Evolutionary conservation across 2,113 vertebrate species (phyloP).

Genomic region (Rynchops niger): DNA sequence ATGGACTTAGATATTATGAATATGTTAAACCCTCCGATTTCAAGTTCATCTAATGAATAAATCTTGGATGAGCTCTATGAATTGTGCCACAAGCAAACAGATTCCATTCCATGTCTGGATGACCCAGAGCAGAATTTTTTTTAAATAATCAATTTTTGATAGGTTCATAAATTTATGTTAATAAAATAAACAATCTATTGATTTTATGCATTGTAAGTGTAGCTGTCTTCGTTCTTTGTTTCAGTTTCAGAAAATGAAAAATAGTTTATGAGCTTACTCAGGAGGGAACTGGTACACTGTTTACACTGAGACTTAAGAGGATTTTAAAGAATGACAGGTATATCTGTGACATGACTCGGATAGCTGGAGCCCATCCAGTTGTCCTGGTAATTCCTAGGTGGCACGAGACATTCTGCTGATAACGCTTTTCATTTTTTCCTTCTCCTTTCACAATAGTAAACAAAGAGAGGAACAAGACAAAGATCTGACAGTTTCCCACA

Average conservation of each 20-base stretch:
- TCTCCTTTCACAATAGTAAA: neutral
- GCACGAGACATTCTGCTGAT: neutral
- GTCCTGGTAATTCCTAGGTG: neutral
- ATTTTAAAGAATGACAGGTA: neutral
- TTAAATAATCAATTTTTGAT: neutral
- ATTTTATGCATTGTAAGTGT: neutral
- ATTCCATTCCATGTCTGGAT: neutral
- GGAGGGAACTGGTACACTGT: neutral
- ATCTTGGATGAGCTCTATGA: neutral
- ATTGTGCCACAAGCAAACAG: neutral
- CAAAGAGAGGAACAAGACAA: neutral
- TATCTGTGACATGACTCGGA: neutral
- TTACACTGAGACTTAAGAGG: neutral
- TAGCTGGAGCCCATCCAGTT: neutral
- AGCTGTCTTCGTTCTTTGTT: neutral
- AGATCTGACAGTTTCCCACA: neutral
- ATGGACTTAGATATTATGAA: neutral
- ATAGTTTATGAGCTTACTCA: neutral
- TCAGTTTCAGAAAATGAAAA: neutral
- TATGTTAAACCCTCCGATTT: neutral
- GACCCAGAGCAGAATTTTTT: neutral
- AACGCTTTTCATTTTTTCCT: neutral
- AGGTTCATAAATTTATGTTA: neutral
- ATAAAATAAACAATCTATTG: neutral
- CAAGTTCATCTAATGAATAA: neutral